phyloP scores from a whole-genome alignment of 2,888 invertebrate genomes.

The Heliothis peltigera region DNA sequence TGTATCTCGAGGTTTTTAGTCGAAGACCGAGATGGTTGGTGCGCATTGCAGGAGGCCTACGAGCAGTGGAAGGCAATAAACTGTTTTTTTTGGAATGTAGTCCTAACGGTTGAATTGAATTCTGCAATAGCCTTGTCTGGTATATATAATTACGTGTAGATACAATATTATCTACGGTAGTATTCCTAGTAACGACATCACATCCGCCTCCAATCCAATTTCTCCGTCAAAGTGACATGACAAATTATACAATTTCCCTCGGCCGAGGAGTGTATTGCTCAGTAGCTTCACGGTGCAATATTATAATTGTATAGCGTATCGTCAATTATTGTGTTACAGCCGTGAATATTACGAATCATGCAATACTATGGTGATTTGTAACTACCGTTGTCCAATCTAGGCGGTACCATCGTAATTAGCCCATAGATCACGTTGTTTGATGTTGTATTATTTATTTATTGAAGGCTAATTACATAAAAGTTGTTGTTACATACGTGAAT shows the following conservation, averaged over 20 bases:
- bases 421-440: slow-evolving; percentile 30
- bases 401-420: slow-evolving; percentile 20
- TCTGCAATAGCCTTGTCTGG: too few species aligned
- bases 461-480: too few species aligned
- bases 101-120: too few species aligned
- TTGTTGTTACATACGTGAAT: too few species aligned
- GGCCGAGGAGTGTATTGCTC: slow-evolving; percentile 21
- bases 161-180: not conserved
- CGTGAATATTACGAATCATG: slow-evolving; percentile 53
- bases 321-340: slow-evolving; percentile 44
- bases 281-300: slow-evolving; percentile 36
- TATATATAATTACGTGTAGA: not conserved
- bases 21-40: too few species aligned
- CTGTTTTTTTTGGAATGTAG: too few species aligned
- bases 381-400: slow-evolving; percentile 31
- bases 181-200: not conserved
- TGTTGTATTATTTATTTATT: too few species aligned
- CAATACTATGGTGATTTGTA: slow-evolving; percentile 48
- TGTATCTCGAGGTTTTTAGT: not conserved
- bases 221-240: slow-evolving; percentile 8
- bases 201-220: not conserved
- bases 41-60: too few species aligned
- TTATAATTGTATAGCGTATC: slow-evolving; percentile 51
- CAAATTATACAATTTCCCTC: slow-evolving; percentile 31
- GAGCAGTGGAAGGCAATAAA: too few species aligned